Evolutionary conservation across 1,140 invertebrate genomes (phyloP), one percentile per base, ranked within the genome.

Genomic region (Drosophila ficusphila): DNA sequence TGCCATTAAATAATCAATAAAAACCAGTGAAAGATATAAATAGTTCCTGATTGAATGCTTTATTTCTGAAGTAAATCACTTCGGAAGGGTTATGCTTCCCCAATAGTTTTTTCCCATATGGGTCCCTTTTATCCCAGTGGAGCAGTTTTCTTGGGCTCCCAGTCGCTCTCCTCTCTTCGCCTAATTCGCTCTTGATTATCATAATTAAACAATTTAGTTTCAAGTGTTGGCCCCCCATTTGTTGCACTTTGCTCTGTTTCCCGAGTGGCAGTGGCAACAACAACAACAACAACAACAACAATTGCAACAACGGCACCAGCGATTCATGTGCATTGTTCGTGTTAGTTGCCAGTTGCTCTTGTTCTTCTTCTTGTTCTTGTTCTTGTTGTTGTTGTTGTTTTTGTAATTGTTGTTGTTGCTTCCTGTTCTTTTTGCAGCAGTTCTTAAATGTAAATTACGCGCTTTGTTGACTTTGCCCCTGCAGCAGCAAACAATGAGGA

Each of bases 381-480:
- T 83, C n/a, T n/a, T 64, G 74, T 49, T 83, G 60, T 70, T 68
- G 60, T 75, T 70, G 79, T 71, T 85, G 79, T 85, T 83, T 83
- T 83, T 83, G 79, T 75, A 58, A n/a, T n/a, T n/a, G n/a, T n/a
- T 64, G 74, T 49, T 83, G 60, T 70, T 68, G 60, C 69, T 85
- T 82, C 79, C 79, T 70, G 79, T 71, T 85, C 79, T 85, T 83
- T 83, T 83, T 83, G 79, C 79, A 58, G 79, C 64, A 79, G 46
- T 86, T 83, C 81, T 83, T 83, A 82, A 83, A 83, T 82, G 79
- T 83, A 83, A 83, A 83, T 83, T 83, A 86, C 81, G 79, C 79
- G 79, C 79, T 83, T 79, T 79, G 79, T 83, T 85, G 79, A 86
- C 79, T 85, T 76, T 83, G 44, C 75, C 64, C 48, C 56, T 56